phyloP scores from a whole-genome alignment of 2,113 vertebrate species.

The Penelope pileata region DNA sequence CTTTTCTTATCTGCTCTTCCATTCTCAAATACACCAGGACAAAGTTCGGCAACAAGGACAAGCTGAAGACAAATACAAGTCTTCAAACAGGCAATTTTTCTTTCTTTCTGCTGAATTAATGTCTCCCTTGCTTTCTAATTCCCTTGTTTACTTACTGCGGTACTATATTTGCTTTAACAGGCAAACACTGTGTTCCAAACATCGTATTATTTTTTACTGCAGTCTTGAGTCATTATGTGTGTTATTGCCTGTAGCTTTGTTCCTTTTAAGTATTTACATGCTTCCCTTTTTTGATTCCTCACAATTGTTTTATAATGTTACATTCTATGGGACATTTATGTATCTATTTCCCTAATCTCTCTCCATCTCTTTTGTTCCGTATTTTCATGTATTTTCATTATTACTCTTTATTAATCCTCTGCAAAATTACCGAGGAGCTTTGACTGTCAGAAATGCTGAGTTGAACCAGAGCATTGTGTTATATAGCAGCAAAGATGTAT shows the following conservation, averaged over 20 bases:
- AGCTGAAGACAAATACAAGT: background rate
- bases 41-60: background rate
- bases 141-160: background rate
- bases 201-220: background rate
- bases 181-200: background rate
- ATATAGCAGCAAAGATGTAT: background rate
- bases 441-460: background rate
- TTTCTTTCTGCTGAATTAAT: background rate
- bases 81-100: background rate
- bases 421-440: background rate
- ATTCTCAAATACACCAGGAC: background rate
- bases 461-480: background rate
- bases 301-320: background rate
- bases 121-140: background rate
- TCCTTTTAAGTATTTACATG: background rate
- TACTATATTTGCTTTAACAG: background rate
- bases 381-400: background rate
- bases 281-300: background rate
- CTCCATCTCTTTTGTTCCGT: background rate
- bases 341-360: background rate
- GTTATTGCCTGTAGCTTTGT: background rate
- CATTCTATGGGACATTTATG: background rate
- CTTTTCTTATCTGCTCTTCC: background rate
- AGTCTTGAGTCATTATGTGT: background rate
- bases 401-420: background rate